These are phyloP conservation scores for Lanistes nyassanus DNA, from an alignment of 1,140 invertebrate genomes.

Conservation along the genomic window DNA sequence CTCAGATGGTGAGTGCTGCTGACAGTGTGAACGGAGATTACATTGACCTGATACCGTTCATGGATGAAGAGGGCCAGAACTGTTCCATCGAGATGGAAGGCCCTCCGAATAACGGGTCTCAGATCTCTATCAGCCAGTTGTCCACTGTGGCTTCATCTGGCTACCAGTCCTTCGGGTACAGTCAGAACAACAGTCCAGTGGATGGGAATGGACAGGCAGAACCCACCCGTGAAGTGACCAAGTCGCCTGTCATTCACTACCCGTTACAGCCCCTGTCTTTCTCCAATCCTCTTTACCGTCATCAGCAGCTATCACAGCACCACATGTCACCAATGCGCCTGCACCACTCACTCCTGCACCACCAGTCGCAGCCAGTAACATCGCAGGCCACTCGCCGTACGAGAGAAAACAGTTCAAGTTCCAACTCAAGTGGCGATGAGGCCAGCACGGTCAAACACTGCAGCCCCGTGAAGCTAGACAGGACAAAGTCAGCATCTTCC, in stretches of 20 bases:
- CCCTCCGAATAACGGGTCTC: conserved; percentile 34
- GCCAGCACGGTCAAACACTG: conserved; percentile 37
- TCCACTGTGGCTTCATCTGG: conserved; percentile 87
- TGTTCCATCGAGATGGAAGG: conserved; percentile 48
- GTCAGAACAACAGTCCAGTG: conserved; percentile 85
- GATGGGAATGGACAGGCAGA: conserved; percentile 68
- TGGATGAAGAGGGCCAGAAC: conserved; percentile 59
- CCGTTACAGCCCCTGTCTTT: conserved; percentile 79
- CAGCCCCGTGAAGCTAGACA: conserved; percentile 43
- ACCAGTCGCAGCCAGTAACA: background rate
- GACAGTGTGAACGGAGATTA: conserved; percentile 60
- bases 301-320: conserved; percentile 37
- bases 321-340: conserved; percentile 9
- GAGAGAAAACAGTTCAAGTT: conserved; percentile 45
- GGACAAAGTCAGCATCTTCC: conserved; percentile 23
- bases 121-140: conserved; percentile 77
- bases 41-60: conserved; percentile 64
- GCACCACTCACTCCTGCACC: background rate
- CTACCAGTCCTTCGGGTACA: conserved; percentile 91
- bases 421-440: conserved; percentile 50
- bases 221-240: conserved; percentile 44
- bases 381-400: background rate
- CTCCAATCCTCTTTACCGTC: conserved; percentile 83
- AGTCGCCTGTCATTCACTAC: conserved; percentile 38
- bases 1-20: conserved; percentile 59